Conservation (phyloP, 2,888 invertebrate species). For the Phalera bucephala region DNA sequence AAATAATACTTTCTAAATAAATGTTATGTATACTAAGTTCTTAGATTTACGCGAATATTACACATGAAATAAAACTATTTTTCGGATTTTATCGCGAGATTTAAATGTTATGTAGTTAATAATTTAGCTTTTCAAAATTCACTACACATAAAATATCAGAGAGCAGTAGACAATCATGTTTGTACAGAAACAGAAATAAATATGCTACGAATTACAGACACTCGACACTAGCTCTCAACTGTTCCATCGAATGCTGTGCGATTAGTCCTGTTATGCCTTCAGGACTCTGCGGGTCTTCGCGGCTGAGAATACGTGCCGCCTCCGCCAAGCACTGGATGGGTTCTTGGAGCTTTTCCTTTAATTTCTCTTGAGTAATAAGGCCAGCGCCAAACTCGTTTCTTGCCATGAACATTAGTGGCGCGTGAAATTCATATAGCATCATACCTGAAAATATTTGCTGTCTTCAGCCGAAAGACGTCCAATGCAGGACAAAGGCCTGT, state of each 20-base stretch:
- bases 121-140: no score
- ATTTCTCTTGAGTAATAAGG: constrained; percentile 79
- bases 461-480: no score
- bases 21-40: no score
- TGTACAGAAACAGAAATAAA: no score
- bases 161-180: no score
- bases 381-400: constrained; percentile 85
- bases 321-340: constrained; percentile 85
- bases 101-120: no score
- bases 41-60: no score
- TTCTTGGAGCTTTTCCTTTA: constrained; percentile 85
- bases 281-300: constrained; percentile 86
- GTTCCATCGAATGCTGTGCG: constrained; percentile 79
- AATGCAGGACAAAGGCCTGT: no score
- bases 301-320: constrained; percentile 84
- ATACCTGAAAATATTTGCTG: constrained; percentile 75
- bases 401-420: constrained; percentile 88
- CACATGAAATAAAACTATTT: no score
- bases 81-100: no score
- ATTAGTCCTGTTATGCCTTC: constrained; percentile 86
- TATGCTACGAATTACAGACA: constrained; percentile 37
- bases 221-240: constrained; percentile 64
- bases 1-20: no score
- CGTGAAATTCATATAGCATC: constrained; percentile 91
- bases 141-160: no score